A percentile compares a stretch with the other conserved stretches of the same genome.
phyloP scores from a whole-genome alignment of 2,888 invertebrate genomes.

The Cryptus viduatorius region DNA sequence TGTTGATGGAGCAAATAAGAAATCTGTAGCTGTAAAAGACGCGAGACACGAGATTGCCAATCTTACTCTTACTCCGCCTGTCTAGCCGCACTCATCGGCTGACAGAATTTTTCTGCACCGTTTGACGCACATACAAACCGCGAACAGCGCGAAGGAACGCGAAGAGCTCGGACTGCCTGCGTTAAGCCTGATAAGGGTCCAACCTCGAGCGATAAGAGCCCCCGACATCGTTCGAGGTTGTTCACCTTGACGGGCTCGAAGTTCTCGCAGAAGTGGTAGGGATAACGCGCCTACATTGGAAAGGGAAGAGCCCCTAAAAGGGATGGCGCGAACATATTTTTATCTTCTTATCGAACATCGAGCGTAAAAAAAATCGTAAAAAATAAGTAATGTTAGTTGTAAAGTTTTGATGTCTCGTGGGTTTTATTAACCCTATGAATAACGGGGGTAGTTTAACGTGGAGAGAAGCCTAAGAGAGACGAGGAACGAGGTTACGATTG shows the following conservation, averaged over 20 bases:
- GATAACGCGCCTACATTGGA: constrained; percentile 34
- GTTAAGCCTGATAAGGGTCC: constrained; percentile 78
- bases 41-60: not conserved
- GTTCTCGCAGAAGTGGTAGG: not conserved
- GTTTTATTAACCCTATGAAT: not conserved
- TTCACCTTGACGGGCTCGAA: constrained; percentile 79
- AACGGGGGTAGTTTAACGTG: not conserved
- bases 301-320: constrained; percentile 50
- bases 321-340: constrained; percentile 33
- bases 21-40: not conserved
- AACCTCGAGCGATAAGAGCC: constrained; percentile 79
- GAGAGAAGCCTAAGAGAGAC: constrained; percentile 69
- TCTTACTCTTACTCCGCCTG: not conserved
- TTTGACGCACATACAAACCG: constrained; percentile 30
- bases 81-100: constrained; percentile 4
- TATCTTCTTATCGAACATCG: not conserved
- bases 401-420: not conserved
- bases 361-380: not conserved
- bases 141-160: constrained; percentile 19
- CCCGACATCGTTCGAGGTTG: constrained; percentile 83
- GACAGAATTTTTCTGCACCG: constrained; percentile 23
- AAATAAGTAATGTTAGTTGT: not conserved
- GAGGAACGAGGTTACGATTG: constrained; percentile 77
- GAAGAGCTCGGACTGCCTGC: constrained; percentile 21
- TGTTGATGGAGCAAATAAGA: not conserved